Base-by-base conservation (phyloP, 1,140 invertebrate genomes). In the Metopolophium dirhodum region DNA sequence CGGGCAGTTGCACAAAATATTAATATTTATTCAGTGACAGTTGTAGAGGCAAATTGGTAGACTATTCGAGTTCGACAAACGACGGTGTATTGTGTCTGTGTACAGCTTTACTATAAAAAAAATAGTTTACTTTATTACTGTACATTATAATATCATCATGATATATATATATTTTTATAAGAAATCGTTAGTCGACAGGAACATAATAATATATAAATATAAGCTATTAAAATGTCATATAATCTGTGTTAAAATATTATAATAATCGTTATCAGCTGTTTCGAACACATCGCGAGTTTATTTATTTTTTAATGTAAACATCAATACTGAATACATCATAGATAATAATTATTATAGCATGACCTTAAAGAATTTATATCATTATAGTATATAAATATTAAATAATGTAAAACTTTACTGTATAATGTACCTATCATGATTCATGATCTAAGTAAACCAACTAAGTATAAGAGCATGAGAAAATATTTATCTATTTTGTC, bases 251-350 rank as follows among this genome's bases (percentile, higher is more conserved):
- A 35, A 77, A 37, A 23, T 83, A 37, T 83, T 37, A 41, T 11
- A 37, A 85, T 45, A 85, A 85, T 85, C 41, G 83, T 85, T 85
- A 85, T 85, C 83, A 85, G 83, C 83, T 85, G 83, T 85, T 85
- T 85, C 23, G 9, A 45, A 85, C 61, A n/a, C 30, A 77, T 77
- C 30, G 14, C n/a, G n/a, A 35, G 14, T 77, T n/a, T 68, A 68
- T 61, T 18, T 11, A 51, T 51, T 11, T 30, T 61, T 14, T 11
- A 30, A 8, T 61, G 57, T 61, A 61, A 61, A 61, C 30, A 61
- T 61, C 11, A 47, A 47, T 47, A 8, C 4, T 9, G n/a, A 68
- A 68, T 11, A 49, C 11, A 61, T 6, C 8, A 18, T 68, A 68
- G 61, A 68, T 68, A n/a, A 77, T 77, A n/a, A n/a, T 54, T 68